These are phyloP conservation scores for Eulemur rufifrons DNA, from an alignment of 2,113 vertebrate species.

Conservation along the genomic window DNA sequence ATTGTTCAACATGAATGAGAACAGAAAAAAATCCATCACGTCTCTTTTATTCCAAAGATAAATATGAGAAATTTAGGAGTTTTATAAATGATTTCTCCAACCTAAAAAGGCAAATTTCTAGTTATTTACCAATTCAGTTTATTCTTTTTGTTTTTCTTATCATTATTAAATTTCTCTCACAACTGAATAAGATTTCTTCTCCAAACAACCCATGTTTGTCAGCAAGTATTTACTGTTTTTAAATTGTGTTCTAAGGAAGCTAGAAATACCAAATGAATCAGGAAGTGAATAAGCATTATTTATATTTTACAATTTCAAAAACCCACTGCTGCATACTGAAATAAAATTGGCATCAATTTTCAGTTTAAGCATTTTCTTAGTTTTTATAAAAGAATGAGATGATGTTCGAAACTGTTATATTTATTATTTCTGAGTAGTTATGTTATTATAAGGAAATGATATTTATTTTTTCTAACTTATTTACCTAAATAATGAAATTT, in stretches of 20 bases:
- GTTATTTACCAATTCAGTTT: not conserved
- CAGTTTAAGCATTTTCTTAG: not conserved
- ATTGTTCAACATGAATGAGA: not conserved
- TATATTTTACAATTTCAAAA: conserved; percentile 24
- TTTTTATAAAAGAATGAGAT: not conserved
- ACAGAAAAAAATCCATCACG: not conserved
- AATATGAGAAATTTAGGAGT: not conserved
- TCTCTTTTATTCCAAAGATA: not conserved
- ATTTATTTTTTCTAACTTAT: not conserved
- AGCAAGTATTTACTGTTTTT: not conserved
- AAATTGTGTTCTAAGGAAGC: not conserved
- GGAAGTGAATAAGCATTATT: not conserved
- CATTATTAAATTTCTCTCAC: not conserved
- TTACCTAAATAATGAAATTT: not conserved
- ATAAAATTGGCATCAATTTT: not conserved
- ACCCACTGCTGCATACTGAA: not conserved
- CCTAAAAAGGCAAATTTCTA: not conserved
- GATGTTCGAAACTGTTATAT: not conserved
- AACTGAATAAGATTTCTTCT: not conserved
- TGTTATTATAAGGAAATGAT: not conserved
- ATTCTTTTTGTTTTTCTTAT: not conserved
- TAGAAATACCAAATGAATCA: not conserved
- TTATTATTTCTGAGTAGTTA: conserved; percentile 23
- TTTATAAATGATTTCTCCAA: not conserved
- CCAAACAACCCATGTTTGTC: not conserved